Base-by-base conservation (phyloP, 2,888 invertebrate genomes). In the Galerucella pusilla region DNA sequence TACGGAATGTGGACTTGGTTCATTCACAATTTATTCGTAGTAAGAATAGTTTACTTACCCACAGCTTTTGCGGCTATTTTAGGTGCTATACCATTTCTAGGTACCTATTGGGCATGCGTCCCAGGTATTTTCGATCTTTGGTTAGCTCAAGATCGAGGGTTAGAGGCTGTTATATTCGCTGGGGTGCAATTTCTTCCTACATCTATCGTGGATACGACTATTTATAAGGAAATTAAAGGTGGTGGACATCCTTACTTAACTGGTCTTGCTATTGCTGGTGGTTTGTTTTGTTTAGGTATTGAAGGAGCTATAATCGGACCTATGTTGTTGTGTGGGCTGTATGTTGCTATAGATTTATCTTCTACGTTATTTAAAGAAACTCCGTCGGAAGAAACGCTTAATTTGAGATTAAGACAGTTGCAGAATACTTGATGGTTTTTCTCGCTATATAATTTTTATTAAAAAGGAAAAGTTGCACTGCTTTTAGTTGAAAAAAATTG, bases 1-100 rank as follows among this genome's bases (percentile, higher is more conserved):
- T 99, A 99, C 86, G 99, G 98, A 0, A 90, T 99, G 78, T 99
- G 98, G 93, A 99, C 99, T 0, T 99, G 98, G 97, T 92, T 99
- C 77, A 95, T 97, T 69, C 99, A 99, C 87, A 97, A 96, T 80
- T 89, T 99, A 12, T 98, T 99, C 86, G 96, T 96, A 74, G 95
- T 95, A 4, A 96, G 97, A 87, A 96, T 99, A 76, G 96, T 99
- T 52, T 99, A 98, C 87, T 90, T 99, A 79, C 98, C 99, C 1
- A 54, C 89, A 93, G 96, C 95, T 66, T 89, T 98, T 83, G 99
- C 98, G 0, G 95, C 97, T 1, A 90, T 98, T 71, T 90, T 99
- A 84, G 98, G 97, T 2, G 99, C 98, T 1, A 95, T 99, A 5
- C 99, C 99, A 2, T 96, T 99, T 88, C 90, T 99, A 75, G 98